Evolutionary conservation across 2,888 invertebrate genomes (phyloP).

Genomic region (Portevinia maculata): DNA sequence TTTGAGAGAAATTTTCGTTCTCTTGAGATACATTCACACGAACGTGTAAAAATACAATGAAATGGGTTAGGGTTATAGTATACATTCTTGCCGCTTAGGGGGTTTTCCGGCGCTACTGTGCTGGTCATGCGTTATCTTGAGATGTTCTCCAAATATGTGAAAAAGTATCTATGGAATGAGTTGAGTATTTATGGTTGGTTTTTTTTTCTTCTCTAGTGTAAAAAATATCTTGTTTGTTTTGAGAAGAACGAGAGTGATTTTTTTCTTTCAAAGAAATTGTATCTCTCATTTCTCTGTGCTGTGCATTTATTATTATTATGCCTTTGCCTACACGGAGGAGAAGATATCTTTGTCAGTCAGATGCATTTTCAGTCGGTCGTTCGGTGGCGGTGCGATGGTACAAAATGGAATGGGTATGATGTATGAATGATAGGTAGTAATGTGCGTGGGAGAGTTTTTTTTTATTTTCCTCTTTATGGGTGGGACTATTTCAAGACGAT

Average conservation of each 20-base stretch:
- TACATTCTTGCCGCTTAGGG: slow-evolving; percentile 16
- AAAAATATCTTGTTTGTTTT: slow-evolving; percentile 23
- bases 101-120: slow-evolving; percentile 43
- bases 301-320: slow-evolving; percentile 2
- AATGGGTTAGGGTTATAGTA: slow-evolving; percentile 29
- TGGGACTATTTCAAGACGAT: too few relatives aligned
- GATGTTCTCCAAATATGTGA: slow-evolving; percentile 10
- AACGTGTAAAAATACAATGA: slow-evolving; percentile 13
- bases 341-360: not conserved
- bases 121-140: slow-evolving; percentile 58
- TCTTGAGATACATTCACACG: slow-evolving; percentile 58
- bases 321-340: not conserved
- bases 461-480: too few relatives aligned
- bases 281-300: not conserved
- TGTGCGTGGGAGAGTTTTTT: not conserved
- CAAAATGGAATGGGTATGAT: slow-evolving; percentile 7
- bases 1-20: slow-evolving; percentile 52
- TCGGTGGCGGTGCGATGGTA: not conserved
- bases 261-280: slow-evolving; percentile 3
- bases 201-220: slow-evolving; percentile 21
- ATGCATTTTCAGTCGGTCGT: slow-evolving; percentile 18
- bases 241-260: not conserved
- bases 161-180: slow-evolving; percentile 58
- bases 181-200: slow-evolving; percentile 34
- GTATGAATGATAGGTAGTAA: slow-evolving; percentile 1